Evolutionary conservation across 2,113 vertebrate genomes (phyloP).

Genomic region (Phasianus colchicus): DNA sequence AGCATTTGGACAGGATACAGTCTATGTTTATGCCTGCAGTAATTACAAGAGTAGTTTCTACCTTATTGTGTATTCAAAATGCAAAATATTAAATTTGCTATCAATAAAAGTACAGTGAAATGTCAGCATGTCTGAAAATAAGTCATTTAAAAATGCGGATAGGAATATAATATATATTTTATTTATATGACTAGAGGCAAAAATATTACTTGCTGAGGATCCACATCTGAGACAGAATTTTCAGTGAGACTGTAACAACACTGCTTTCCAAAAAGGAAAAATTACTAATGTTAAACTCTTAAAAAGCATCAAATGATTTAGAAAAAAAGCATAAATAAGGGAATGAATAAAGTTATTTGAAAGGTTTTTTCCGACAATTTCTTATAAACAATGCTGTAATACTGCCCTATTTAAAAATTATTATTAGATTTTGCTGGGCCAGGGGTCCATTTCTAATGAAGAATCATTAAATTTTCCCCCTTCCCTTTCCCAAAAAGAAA

Average conservation of each 20-base stretch:
- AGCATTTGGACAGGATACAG: background rate
- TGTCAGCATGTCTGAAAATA: background rate
- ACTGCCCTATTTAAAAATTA: background rate
- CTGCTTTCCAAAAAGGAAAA: background rate
- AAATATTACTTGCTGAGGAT: background rate
- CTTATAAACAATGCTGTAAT: slow-evolving; percentile 6
- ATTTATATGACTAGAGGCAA: background rate
- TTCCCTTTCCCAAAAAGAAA: background rate
- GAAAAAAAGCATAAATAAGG: background rate
- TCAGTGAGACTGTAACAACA: background rate
- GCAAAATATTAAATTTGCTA: background rate
- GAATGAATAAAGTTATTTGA: background rate
- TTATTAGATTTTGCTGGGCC: background rate
- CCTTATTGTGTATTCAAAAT: background rate
- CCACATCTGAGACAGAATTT: slow-evolving; percentile 7
- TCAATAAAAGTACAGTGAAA: background rate
- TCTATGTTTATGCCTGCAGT: background rate
- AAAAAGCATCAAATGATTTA: background rate
- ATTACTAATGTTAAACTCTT: background rate
- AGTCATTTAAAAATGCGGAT: background rate
- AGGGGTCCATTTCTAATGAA: background rate
- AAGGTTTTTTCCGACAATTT: background rate
- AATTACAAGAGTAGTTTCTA: slow-evolving; percentile 22
- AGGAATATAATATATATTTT: background rate
- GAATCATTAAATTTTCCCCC: background rate